Conservation (phyloP, 92 coral and sea anemone genomes). For the Phymanthus crucifer region DNA sequence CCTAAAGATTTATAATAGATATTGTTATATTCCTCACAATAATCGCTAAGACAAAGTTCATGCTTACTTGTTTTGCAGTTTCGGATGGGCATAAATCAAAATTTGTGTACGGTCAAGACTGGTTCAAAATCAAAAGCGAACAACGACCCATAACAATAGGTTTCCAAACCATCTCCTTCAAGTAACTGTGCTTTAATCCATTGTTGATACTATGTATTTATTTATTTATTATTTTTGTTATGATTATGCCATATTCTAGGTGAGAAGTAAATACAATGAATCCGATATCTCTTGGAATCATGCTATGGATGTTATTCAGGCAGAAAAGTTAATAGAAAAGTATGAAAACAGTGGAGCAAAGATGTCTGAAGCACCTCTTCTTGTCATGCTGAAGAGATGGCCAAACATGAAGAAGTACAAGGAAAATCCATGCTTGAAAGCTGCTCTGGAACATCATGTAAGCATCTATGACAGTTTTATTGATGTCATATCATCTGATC, state of each 20-base stretch:
- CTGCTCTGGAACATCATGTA: slow-evolving; percentile 57
- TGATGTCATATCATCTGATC: not conserved
- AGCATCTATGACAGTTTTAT: not conserved
- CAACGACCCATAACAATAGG: too few relatives aligned
- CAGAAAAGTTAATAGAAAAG: slow-evolving; percentile 55
- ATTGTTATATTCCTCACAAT: too few relatives aligned
- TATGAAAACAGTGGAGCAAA: slow-evolving; percentile 59
- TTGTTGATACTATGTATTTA: not conserved
- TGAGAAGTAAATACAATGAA: slow-evolving; percentile 66
- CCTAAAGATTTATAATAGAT: too few relatives aligned
- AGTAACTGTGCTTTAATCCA: too few relatives aligned
- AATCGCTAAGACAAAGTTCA: too few relatives aligned
- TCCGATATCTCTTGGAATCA: slow-evolving; percentile 65
- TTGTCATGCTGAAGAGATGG: slow-evolving; percentile 77
- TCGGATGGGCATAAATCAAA: too few relatives aligned
- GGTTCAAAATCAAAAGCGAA: too few relatives aligned
- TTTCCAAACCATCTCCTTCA: too few relatives aligned
- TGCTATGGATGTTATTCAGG: slow-evolving; percentile 87
- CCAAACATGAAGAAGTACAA: slow-evolving; percentile 60
- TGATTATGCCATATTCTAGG: too few relatives aligned
- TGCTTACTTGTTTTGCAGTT: too few relatives aligned
- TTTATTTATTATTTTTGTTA: too few relatives aligned
- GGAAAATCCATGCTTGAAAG: slow-evolving; percentile 61
- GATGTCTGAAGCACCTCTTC: slow-evolving; percentile 60
- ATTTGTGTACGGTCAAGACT: too few relatives aligned